Conservation (phyloP, 2,797 vertebrate species). For the Eulemur rubriventer region DNA sequence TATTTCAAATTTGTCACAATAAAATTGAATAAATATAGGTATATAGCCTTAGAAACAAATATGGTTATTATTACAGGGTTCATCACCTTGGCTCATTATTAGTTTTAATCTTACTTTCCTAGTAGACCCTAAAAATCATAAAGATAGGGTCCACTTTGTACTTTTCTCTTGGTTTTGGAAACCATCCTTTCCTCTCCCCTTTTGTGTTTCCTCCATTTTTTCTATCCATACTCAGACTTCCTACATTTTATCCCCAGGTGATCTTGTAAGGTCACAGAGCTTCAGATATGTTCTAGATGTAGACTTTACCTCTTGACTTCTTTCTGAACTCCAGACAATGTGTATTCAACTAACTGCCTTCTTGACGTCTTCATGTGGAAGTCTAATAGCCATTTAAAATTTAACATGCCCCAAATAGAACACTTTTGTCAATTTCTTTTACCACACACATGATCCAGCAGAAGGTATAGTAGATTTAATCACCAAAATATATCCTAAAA, state of each 20-base stretch:
- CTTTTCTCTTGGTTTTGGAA: constrained; percentile 1
- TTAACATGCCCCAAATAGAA: neutral
- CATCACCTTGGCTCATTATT: neutral
- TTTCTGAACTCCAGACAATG: neutral
- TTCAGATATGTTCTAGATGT: neutral
- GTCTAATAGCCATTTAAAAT: neutral
- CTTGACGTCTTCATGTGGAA: neutral
- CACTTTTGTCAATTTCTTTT: neutral
- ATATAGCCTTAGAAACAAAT: neutral
- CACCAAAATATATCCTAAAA: neutral
- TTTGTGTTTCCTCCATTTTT: neutral
- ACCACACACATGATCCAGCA: neutral
- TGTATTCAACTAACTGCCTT: neutral
- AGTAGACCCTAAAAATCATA: neutral
- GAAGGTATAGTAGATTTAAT: neutral
- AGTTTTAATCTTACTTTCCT: neutral
- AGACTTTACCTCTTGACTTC: neutral
- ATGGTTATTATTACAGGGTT: neutral
- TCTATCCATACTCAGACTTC: neutral
- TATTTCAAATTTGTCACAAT: neutral
- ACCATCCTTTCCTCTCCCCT: neutral
- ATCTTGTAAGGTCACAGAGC: neutral
- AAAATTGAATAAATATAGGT: neutral
- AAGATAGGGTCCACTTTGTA: neutral
- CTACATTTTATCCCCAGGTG: neutral